Conservation (phyloP, 53 echinoderm and acorn worm species). For the Astropecten irregularis region DNA sequence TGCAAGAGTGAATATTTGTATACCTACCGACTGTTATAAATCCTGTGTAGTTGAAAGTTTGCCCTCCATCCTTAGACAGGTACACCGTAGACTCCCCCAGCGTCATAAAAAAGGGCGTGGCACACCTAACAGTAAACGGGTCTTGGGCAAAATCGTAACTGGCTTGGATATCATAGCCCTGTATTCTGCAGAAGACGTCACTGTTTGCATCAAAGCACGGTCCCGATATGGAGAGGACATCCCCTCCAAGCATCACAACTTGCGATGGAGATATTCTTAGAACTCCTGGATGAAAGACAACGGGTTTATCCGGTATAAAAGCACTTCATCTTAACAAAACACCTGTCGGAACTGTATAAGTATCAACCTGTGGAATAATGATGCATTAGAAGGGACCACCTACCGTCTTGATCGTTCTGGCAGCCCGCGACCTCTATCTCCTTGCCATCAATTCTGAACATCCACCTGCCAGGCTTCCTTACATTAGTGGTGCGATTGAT, state of each 20-base stretch:
- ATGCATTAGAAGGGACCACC: too few relatives aligned
- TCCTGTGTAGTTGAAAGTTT: slow-evolving; percentile 63
- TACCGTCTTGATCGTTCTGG: slow-evolving; percentile 51
- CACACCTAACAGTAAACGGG: slow-evolving; percentile 84
- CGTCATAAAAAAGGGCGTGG: slow-evolving; percentile 77
- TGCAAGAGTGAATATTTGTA: too few relatives aligned
- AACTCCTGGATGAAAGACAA: slow-evolving; percentile 44
- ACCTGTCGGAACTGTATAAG: too few relatives aligned
- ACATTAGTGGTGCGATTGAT: slow-evolving; percentile 75
- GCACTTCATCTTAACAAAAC: too few relatives aligned
- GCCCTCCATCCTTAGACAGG: slow-evolving; percentile 77
- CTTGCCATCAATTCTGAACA: slow-evolving; percentile 83
- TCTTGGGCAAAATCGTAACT: slow-evolving; percentile 66
- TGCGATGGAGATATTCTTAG: slow-evolving; percentile 70
- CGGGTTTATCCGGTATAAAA: not conserved
- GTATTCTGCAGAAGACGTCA: slow-evolving; percentile 74
- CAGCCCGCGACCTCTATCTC: slow-evolving; percentile 75
- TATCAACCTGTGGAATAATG: too few relatives aligned
- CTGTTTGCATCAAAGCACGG: slow-evolving; percentile 77
- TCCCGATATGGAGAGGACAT: slow-evolving; percentile 89
- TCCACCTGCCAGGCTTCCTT: slow-evolving; percentile 71
- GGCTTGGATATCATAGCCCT: slow-evolving; percentile 67
- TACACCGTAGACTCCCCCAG: slow-evolving; percentile 65
- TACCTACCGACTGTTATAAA: slow-evolving; percentile 73
- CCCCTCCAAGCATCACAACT: slow-evolving; percentile 90